Base-by-base conservation (phyloP, 1,140 invertebrate genomes). In the Stenopsyche tienmushanensis region DNA sequence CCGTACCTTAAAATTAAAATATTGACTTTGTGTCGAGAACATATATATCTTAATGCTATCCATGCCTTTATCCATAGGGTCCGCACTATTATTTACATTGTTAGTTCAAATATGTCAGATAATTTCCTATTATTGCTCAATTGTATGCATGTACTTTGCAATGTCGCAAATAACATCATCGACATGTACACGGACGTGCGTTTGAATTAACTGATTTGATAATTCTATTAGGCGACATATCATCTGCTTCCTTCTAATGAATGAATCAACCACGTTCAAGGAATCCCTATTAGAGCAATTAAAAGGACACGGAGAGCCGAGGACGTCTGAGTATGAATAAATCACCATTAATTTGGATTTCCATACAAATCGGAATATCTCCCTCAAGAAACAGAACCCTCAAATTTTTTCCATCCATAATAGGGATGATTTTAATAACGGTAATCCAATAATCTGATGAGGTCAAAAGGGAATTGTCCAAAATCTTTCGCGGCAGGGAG, bases 291-390 rank as follows among this genome's bases (percentile, higher is more conserved):
- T 47, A 47, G 17, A 47, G 44, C 44, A 47, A 47, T 47, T 47
- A 47, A 47, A 47, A 47, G 10, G 44, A 47, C 44, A 47, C 17
- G 44, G 44, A 47, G 10, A 20, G 44, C 18, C 44, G 44, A 47
- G 44, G 44, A 5, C 8, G 44, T 15, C 44, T 15, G 5, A 5
- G 10, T 20, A 47, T 47, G 44, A 47, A 47, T 47, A 47, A 47
- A 47, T 47, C 44, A 9, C 44, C 44, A 47, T 47, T 47, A 47
- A 47, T 47, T 47, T 47, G 44, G 10, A 47, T 15, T 7, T 47
- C 44, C 44, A 34, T 34, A 34, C 29, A 34, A 34, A 34, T 7
- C 29, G 29, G 29, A 5, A 13, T n/a, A n/a, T n/a, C 29, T 34
- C 5, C 5, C 29, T 34, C 29, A 5, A 13, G 29, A 34, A 34